phyloP scores from a whole-genome alignment of 1,140 invertebrate species.

The Drosophila mojavensis region DNA sequence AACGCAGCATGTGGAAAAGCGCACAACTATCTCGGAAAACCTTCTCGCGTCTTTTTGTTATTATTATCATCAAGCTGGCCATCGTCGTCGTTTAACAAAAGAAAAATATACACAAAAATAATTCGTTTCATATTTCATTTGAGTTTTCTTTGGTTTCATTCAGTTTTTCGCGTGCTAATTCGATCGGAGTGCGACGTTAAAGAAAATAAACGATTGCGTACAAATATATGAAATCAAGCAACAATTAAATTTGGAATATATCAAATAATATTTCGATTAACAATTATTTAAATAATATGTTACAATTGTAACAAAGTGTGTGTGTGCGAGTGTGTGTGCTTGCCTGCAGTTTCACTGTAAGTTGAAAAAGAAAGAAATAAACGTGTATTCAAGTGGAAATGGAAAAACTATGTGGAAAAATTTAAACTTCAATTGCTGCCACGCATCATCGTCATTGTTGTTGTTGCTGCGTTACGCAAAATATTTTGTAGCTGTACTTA shows the following conservation, averaged over 20 bases:
- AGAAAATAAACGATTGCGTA: too few relatives aligned
- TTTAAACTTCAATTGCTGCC: slow-evolving; percentile 6
- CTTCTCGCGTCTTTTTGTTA: slow-evolving; percentile 56
- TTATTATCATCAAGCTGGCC: slow-evolving; percentile 19
- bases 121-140: background rate
- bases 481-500: slow-evolving; percentile 51
- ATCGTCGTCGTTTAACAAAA: slow-evolving; percentile 18
- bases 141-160: background rate
- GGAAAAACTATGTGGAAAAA: slow-evolving; percentile 19
- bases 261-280: too few relatives aligned
- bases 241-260: slow-evolving; percentile 30
- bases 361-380: background rate
- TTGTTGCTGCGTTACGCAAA: slow-evolving; percentile 37
- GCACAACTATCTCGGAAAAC: slow-evolving; percentile 61
- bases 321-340: background rate
- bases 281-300: slow-evolving; percentile 10
- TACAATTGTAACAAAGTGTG: slow-evolving; percentile 17
- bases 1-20: slow-evolving; percentile 76
- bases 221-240: background rate
- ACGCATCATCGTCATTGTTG: background rate
- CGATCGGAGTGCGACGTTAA: background rate
- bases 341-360: slow-evolving; percentile 2
- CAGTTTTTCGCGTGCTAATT: slow-evolving; percentile 5
- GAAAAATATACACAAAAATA: background rate
- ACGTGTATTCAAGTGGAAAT: slow-evolving; percentile 2